Percentiles rank a stretch among this genome's conserved stretches.
phyloP scores from a whole-genome alignment of 1,140 invertebrate genomes.

The Conus ventricosus region DNA sequence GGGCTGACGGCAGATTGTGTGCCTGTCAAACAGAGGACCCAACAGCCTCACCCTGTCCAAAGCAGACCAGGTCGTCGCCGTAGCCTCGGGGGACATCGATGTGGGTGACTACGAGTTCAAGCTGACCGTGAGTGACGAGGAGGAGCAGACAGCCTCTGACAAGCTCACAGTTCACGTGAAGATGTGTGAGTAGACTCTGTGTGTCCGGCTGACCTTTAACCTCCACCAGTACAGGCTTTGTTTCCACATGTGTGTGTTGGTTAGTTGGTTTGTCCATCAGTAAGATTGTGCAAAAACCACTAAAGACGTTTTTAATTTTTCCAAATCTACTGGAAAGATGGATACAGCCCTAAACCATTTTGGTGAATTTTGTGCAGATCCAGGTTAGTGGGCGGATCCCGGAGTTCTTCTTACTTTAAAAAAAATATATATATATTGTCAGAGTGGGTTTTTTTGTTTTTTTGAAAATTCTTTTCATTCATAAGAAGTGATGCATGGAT shows the following conservation, averaged over 20 bases:
- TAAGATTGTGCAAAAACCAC: no score
- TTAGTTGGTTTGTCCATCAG: no score
- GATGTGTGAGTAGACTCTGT: conserved; percentile 83
- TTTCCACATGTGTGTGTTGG: background rate
- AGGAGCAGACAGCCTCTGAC: conserved; percentile 83
- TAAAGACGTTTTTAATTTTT: no score
- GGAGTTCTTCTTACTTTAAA: no score
- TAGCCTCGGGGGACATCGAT: conserved; percentile 85
- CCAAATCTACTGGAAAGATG: background rate
- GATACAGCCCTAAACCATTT: background rate
- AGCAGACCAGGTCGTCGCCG: conserved; percentile 74
- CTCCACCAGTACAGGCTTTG: background rate
- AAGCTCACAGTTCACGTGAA: conserved; percentile 85
- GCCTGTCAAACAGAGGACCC: conserved; percentile 77
- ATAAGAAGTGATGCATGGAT: no score
- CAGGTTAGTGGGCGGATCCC: no score
- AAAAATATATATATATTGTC: no score
- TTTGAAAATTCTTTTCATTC: no score
- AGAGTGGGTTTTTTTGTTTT: no score
- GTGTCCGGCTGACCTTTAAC: background rate
- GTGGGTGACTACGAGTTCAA: conserved; percentile 90
- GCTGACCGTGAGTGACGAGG: conserved; percentile 89
- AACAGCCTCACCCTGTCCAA: conserved; percentile 77
- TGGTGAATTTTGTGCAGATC: no score
- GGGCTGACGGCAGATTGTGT: no score